Percentiles rank a stretch among this genome's conserved stretches.
Evolutionary conservation across 2,888 invertebrate genomes (phyloP).

Genomic region (Polydrusus cervinus): DNA sequence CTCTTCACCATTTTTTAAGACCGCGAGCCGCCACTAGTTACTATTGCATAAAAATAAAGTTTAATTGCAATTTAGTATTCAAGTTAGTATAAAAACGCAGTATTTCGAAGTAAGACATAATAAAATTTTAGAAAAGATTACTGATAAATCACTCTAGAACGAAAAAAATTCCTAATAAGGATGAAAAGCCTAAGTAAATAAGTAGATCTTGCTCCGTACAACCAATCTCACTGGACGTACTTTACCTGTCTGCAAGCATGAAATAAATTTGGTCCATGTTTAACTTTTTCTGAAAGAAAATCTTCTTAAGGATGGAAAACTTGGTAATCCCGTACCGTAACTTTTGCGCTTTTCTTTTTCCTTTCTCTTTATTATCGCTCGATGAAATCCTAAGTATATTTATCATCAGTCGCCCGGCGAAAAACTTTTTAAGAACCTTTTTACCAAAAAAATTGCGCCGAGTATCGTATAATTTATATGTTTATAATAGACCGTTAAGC

Average conservation of each 20-base stretch:
- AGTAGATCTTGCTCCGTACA: no score
- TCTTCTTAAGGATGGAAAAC: conserved; percentile 12
- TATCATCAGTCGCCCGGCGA: conserved; percentile 5
- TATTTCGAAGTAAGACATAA: no score
- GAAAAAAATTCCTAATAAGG: no score
- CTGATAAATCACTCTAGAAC: no score
- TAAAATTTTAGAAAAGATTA: no score
- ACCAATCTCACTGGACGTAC: no score
- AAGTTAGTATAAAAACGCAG: no score
- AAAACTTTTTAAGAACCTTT: conserved; percentile 14
- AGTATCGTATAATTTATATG: not conserved
- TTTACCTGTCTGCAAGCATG: not conserved
- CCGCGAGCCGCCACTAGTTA: no score
- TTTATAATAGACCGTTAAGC: not conserved
- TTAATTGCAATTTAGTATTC: no score
- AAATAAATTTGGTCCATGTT: conserved; percentile 12
- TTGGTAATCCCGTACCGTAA: conserved; percentile 17
- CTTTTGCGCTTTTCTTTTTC: conserved; percentile 15
- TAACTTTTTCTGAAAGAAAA: conserved; percentile 16
- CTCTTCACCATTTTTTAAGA: no score
- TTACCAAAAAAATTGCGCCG: not conserved
- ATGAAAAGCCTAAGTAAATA: no score
- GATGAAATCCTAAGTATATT: conserved; percentile 20
- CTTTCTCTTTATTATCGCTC: conserved; percentile 18
- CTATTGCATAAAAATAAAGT: no score